Conservation (phyloP, 1,140 invertebrate genomes). For the Diplogasteroides magnus region DNA sequence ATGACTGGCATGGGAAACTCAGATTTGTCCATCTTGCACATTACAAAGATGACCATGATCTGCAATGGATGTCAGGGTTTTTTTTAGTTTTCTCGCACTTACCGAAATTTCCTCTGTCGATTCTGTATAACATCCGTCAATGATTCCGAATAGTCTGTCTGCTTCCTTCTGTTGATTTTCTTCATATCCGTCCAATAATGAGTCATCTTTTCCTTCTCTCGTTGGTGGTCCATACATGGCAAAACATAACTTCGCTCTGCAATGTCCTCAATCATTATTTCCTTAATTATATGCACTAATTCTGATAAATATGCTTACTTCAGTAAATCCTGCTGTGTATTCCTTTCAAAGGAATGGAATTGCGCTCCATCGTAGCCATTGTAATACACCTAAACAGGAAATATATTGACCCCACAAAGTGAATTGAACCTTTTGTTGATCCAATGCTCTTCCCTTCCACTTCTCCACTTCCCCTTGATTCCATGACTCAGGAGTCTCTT, state of each 20-base stretch:
- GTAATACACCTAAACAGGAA: background rate
- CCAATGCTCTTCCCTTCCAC: background rate
- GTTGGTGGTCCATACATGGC: background rate
- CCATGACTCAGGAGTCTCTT: background rate
- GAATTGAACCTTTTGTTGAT: background rate
- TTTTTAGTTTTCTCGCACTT: background rate
- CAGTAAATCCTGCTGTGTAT: background rate
- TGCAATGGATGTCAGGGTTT: too few species aligned
- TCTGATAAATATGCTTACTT: background rate
- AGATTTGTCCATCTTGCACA: background rate
- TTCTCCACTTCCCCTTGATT: background rate
- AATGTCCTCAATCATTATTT: too few species aligned
- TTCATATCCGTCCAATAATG: background rate
- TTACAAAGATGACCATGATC: too few species aligned
- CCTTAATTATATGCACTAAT: background rate
- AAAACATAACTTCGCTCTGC: too few species aligned
- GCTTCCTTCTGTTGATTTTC: background rate
- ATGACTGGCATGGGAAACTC: background rate
- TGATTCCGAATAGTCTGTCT: background rate
- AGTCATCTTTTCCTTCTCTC: background rate
- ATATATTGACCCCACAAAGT: background rate
- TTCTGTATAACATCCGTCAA: too few species aligned
- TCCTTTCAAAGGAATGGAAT: too few species aligned
- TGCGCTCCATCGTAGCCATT: too few species aligned
- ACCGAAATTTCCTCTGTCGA: too few species aligned